A percentile compares a stretch with the other conserved stretches of the same genome.
Conservation (phyloP, 2,888 invertebrate species). For the Sphinx pinastri region DNA sequence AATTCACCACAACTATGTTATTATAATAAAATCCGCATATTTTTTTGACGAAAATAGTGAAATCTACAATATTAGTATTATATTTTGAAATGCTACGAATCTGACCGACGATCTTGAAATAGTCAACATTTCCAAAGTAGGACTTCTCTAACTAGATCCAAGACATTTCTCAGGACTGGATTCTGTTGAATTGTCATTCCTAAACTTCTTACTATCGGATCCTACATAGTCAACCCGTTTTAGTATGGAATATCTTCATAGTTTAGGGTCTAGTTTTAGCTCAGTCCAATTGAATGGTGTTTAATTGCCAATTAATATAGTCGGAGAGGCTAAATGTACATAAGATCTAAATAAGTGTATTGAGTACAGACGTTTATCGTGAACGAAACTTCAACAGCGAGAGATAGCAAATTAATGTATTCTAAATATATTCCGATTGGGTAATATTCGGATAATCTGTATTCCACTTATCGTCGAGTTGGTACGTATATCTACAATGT, state of each 20-base stretch:
- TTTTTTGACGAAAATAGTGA: too few relatives aligned
- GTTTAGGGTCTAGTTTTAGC: background rate
- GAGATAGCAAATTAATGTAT: too few relatives aligned
- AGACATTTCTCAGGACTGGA: background rate
- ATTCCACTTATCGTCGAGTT: slow-evolving; percentile 31
- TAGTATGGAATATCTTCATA: background rate
- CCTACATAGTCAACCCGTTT: background rate
- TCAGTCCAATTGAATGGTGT: background rate
- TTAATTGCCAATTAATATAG: background rate
- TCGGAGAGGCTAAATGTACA: background rate
- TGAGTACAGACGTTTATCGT: background rate
- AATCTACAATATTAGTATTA: too few relatives aligned
- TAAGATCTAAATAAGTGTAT: background rate
- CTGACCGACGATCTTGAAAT: background rate
- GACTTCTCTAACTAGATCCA: background rate
- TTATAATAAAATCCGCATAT: too few relatives aligned
- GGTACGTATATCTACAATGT: slow-evolving; percentile 41
- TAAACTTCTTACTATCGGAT: background rate
- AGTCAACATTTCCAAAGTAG: slow-evolving; percentile 6
- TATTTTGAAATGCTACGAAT: too few relatives aligned
- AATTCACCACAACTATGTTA: too few relatives aligned
- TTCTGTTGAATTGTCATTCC: background rate
- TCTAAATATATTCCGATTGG: too few relatives aligned
- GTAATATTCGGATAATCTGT: background rate
- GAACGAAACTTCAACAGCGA: background rate